These are phyloP conservation scores for Siderastrea radians DNA, from an alignment of 92 coral and sea anemone species.

Conservation along the genomic window DNA sequence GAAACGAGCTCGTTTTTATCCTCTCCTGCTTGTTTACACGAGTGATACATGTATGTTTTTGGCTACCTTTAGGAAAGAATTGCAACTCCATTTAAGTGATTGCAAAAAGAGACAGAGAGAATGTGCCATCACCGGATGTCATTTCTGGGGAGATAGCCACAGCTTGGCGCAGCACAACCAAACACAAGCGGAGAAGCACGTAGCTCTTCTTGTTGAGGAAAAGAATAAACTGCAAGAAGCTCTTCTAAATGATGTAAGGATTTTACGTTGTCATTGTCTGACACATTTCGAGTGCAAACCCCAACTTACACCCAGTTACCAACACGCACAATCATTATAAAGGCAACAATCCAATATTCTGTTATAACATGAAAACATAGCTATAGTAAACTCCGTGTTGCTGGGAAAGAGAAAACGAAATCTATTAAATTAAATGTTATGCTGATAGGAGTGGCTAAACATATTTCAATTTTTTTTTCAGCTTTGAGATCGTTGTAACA, in stretches of 20 bases:
- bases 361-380: too few relatives aligned
- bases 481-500: too few relatives aligned
- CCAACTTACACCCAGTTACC: too few relatives aligned
- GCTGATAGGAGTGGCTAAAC: too few relatives aligned
- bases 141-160: conserved; percentile 8
- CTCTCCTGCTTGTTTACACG: not conserved
- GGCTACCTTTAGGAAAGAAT: not conserved
- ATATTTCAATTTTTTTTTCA: too few relatives aligned
- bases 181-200: conserved; percentile 17
- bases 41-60: not conserved
- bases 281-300: too few relatives aligned
- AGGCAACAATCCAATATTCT: too few relatives aligned
- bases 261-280: too few relatives aligned
- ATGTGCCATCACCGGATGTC: conserved; percentile 7
- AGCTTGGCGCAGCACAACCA: not conserved
- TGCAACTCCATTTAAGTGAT: not conserved
- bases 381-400: too few relatives aligned
- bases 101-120: conserved; percentile 4
- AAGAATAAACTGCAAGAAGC: not conserved
- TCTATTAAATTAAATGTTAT: too few relatives aligned
- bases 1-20: not conserved
- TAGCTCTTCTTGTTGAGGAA: not conserved
- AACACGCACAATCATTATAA: too few relatives aligned
- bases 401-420: too few relatives aligned
- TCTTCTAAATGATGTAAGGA: conserved; percentile 1